A percentile compares a stretch with the other conserved stretches of the same genome.
Evolutionary conservation across 1,140 invertebrate species (phyloP).

Genomic region (Telenomus remus): DNA sequence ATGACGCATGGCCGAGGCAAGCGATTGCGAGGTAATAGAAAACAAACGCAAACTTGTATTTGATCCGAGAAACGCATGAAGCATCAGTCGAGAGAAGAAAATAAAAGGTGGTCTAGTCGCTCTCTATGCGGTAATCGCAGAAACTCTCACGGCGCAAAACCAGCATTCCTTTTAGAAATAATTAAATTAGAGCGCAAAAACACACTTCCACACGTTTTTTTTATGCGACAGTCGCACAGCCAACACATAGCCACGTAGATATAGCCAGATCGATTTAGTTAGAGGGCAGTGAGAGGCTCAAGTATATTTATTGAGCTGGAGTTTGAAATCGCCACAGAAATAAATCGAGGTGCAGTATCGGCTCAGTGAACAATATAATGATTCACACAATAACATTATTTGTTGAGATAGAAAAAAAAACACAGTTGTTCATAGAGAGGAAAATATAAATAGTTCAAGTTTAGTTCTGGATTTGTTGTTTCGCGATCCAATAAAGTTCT

Average conservation of each 20-base stretch:
- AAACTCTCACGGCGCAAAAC: slow-evolving; percentile 49
- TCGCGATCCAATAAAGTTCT: too few species aligned
- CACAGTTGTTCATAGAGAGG: too few species aligned
- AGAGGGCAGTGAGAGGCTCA: slow-evolving; percentile 38
- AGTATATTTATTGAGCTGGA: slow-evolving; percentile 52
- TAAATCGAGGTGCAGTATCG: slow-evolving; percentile 56
- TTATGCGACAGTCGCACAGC: slow-evolving; percentile 57
- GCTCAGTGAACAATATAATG: slow-evolving; percentile 37
- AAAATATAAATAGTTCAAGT: too few species aligned
- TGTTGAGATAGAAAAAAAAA: slow-evolving; percentile 5
- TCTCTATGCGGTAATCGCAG: slow-evolving; percentile 20
- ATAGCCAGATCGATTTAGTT: slow-evolving; percentile 58
- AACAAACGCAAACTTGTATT: too few species aligned
- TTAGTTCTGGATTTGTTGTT: too few species aligned
- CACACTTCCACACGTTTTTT: slow-evolving; percentile 53
- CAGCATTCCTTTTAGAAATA: slow-evolving; percentile 55
- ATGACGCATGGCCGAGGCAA: slow-evolving; percentile 22
- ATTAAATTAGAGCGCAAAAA: slow-evolving; percentile 59
- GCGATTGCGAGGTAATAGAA: slow-evolving; percentile 6
- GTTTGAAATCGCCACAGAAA: slow-evolving; percentile 53
- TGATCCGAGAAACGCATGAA: slow-evolving; percentile 32
- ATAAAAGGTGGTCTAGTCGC: neutral
- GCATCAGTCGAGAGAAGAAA: neutral
- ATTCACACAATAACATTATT: slow-evolving; percentile 34
- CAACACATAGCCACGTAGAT: slow-evolving; percentile 55